Evolutionary conservation across 2,113 vertebrate genomes (phyloP), one percentile per base, ranked within the genome.

Genomic region (Rhynchomys soricoides): DNA sequence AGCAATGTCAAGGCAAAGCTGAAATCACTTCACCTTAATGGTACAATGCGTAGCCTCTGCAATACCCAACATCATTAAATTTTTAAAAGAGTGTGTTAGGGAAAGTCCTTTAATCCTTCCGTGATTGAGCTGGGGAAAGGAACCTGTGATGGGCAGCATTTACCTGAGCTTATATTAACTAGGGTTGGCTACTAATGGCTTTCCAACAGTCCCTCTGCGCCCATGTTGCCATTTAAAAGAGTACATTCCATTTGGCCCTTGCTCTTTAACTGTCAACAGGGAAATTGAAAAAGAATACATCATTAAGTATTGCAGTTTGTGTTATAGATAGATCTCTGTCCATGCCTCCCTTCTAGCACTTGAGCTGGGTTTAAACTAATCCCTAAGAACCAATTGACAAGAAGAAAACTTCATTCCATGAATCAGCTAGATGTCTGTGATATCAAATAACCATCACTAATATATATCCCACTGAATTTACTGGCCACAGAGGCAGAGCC

Each of bases 21-120:
- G 96, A 97, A 97, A 96, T 82, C 94, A 73, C 94, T 95, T 13
- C 0, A 37, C 79, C 37, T 26, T 93, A 95, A 93, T 31, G 91
- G 94, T 68, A 62, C n/a, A 6, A 19, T 45, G 43, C 15, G 8
- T 21, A 62, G 57, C 73, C 89, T 91, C 75, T 73, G 87, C 97
- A 94, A 94, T 43, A 89, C 97, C 5, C 73, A 92, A 92, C 87
- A 85, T 98, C 98, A 98, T 98, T 98, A 98, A 98, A 98, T 26
- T 98, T 98, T 98, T 97, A 98, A 89, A 17, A 70, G 85, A 62
- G 83, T 79, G 96, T 37, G 0, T 4, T 79, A 97, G 97, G 97
- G 95, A 24, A 90, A 98, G 89, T 97, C 94, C 89, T 97, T 95
- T 96, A 95, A 97, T 97, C 95, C 92, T 96, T 95, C 93, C 92